Conservation (phyloP, 23 tunicate genomes). For the Ciona savignyi region DNA sequence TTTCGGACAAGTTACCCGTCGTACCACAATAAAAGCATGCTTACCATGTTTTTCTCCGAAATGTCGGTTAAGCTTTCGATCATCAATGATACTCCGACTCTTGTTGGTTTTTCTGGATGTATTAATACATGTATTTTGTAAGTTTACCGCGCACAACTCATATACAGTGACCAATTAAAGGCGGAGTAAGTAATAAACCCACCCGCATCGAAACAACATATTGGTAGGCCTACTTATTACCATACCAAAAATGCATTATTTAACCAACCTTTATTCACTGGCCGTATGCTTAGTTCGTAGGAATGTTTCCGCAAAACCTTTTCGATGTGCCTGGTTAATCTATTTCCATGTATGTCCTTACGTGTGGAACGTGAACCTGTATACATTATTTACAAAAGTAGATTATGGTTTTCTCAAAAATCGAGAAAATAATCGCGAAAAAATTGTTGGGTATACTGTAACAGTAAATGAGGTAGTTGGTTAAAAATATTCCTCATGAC, state of each 20-base stretch:
- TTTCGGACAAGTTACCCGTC: too few relatives aligned
- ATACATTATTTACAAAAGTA: too few relatives aligned
- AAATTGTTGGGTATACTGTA: too few relatives aligned
- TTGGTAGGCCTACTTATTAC: too few relatives aligned
- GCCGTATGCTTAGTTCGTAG: constrained; percentile 46
- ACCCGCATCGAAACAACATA: not conserved
- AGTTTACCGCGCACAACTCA: not conserved
- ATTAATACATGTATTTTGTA: not conserved
- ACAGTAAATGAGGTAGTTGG: too few relatives aligned
- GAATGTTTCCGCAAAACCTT: constrained; percentile 20
- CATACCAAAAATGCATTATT: too few relatives aligned
- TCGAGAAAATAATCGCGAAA: too few relatives aligned
- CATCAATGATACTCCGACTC: constrained; percentile 48
- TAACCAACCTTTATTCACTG: constrained; percentile 19
- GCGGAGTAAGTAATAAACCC: not conserved
- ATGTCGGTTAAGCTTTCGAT: constrained; percentile 85
- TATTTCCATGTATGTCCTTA: constrained; percentile 22
- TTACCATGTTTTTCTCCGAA: constrained; percentile 89
- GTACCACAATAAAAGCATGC: constrained; percentile 5
- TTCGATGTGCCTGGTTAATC: constrained; percentile 38
- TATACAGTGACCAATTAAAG: not conserved
- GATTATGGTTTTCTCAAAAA: too few relatives aligned
- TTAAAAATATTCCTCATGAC: too few relatives aligned
- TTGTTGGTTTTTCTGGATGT: constrained; percentile 24
- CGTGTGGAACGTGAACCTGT: too few relatives aligned